These are phyloP conservation scores for Orthonychiurus folsomi DNA, from an alignment of 2,888 invertebrate genomes.

Conservation along the genomic window DNA sequence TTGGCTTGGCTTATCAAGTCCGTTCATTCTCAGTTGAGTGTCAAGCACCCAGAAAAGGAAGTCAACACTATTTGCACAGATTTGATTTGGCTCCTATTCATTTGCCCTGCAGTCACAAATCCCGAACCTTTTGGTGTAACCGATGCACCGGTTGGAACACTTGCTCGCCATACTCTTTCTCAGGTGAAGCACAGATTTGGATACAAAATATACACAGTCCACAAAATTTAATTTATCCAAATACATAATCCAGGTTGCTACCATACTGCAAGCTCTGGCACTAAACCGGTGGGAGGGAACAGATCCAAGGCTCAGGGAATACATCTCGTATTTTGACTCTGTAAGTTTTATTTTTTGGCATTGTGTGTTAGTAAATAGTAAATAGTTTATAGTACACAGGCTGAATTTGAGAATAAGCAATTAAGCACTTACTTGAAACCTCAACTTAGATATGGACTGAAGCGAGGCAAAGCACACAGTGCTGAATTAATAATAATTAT, in stretches of 20 bases:
- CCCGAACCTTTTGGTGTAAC: constrained; percentile 89
- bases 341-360: constrained; percentile 19
- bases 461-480: too few relatives aligned
- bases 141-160: constrained; percentile 36
- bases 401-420: too few relatives aligned
- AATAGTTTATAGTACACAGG: too few relatives aligned
- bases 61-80: constrained; percentile 71
- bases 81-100: constrained; percentile 81
- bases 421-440: too few relatives aligned
- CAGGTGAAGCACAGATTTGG: constrained; percentile 20
- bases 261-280: constrained; percentile 84
- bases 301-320: constrained; percentile 60
- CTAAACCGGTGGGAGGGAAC: constrained; percentile 73
- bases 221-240: constrained; percentile 47
- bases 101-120: constrained; percentile 92
- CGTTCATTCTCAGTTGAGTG: constrained; percentile 34
- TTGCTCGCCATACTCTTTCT: constrained; percentile 37
- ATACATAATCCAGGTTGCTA: constrained; percentile 66
- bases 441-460: too few relatives aligned
- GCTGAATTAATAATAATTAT: neutral
- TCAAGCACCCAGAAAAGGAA: constrained; percentile 41
- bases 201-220: neutral
- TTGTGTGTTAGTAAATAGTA: too few relatives aligned
- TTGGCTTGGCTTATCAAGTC: constrained; percentile 40
- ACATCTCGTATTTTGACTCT: constrained; percentile 36